These are phyloP conservation scores for Perca schrenkii DNA, from an alignment of 2,113 vertebrate species.

Conservation along the genomic window DNA sequence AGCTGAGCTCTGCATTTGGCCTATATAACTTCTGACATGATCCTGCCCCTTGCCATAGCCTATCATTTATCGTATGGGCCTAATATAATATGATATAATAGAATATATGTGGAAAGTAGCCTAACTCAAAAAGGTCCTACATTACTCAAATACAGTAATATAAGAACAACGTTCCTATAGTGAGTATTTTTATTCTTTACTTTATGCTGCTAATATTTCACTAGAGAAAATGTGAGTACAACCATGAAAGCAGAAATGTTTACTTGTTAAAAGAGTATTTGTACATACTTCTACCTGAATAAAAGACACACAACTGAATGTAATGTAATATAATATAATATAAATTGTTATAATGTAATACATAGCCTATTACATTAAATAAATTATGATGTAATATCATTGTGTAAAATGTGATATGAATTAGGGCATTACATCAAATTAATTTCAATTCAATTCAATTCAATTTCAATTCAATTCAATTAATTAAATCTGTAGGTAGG, in stretches of 20 bases:
- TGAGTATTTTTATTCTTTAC: too few relatives aligned
- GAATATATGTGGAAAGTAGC: too few relatives aligned
- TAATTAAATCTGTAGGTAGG: too few relatives aligned
- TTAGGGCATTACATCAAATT: too few relatives aligned
- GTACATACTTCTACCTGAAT: neutral
- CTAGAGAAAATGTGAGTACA: neutral
- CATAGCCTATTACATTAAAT: neutral
- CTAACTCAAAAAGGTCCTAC: too few relatives aligned
- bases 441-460: too few relatives aligned
- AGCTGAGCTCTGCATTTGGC: conserved; percentile 15
- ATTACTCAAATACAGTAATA: too few relatives aligned
- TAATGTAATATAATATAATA: neutral
- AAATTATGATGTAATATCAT: neutral
- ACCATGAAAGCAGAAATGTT: neutral
- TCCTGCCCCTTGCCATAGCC: too few relatives aligned
- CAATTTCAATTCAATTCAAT: too few relatives aligned
- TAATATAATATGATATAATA: neutral
- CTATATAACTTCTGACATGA: neutral
- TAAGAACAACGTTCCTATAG: too few relatives aligned
- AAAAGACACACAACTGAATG: neutral
- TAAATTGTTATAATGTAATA: neutral
- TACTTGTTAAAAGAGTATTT: too few relatives aligned
- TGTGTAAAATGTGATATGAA: neutral
- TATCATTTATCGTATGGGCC: too few relatives aligned
- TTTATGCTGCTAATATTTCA: neutral